Evolutionary conservation across 2,888 invertebrate genomes (phyloP), one percentile per base, ranked within the genome.

Genomic region (Acrobasis repandana): DNA sequence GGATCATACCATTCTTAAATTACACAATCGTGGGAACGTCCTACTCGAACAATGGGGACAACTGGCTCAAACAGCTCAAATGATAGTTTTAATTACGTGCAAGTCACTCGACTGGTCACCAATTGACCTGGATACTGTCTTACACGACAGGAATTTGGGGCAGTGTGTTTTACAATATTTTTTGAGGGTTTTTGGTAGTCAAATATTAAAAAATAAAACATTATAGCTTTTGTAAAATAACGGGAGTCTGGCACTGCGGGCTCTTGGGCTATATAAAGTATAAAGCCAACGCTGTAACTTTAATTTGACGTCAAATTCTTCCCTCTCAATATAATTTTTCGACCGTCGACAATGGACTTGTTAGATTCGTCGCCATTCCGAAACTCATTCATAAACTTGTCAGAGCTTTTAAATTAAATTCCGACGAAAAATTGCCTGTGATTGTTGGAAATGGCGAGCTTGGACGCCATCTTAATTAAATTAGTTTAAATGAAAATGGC

Each of bases 301-400:
- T 28, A 4, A 28, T 28, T 28, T 43, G 34, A 11, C 52, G 52
- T 16, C 36, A 18, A 9, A 20, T 54, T 18, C 18, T n/a, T 11
- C 15, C 16, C 20, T 54, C 18, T 38, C 18, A 54, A 38, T 43
- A 38, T 54, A 54, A 54, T 54, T 54, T 54, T 38, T 11, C 16
- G 18, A 14, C 11, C n/a, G n/a, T n/a, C 18, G 16, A 54, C 54
- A 54, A 54, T 54, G 38, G 43, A 54, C 54, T 54, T 54, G 54
- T 38, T 20, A 38, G 54, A 54, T 11, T 54, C 54, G 18, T 36
- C 16, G 15, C 14, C 54, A 43, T 20, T 54, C 9, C 2, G 34
- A 38, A 54, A 54, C 54, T 54, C 54, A 54, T 54, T 54, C 54
- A 11, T 34, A 16, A 38, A 38, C 36, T 38, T 38, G 54, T 54